Evolutionary conservation across 2,797 vertebrate genomes (phyloP).

Genomic region (Squalus acanthias): DNA sequence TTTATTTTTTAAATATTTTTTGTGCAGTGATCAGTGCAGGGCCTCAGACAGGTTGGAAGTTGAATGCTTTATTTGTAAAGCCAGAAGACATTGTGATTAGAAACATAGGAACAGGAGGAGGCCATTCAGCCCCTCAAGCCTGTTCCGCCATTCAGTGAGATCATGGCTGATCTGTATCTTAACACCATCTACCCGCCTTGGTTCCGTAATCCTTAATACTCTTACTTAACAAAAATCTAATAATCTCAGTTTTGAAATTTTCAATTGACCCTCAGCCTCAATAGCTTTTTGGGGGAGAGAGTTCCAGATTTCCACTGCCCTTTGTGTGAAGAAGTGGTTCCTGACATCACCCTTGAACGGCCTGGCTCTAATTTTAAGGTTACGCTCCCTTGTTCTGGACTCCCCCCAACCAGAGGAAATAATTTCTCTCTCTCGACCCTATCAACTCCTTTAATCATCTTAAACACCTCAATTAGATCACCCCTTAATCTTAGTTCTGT

Average conservation of each 20-base stretch:
- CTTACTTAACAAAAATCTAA: neutral
- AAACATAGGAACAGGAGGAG: neutral
- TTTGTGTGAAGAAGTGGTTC: neutral
- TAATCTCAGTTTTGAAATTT: neutral
- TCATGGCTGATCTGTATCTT: neutral
- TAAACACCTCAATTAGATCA: neutral
- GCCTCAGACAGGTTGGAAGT: neutral
- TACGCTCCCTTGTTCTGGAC: neutral
- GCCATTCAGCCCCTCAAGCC: neutral
- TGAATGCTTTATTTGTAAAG: neutral
- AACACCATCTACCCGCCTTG: neutral
- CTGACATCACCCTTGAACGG: neutral
- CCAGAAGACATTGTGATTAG: neutral
- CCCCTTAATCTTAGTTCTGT: neutral
- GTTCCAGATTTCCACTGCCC: neutral
- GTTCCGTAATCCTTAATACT: neutral
- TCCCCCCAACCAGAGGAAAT: neutral
- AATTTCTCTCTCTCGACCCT: neutral
- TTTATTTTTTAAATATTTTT: neutral
- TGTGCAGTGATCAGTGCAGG: neutral
- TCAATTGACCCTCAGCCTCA: neutral
- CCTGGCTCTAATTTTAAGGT: neutral
- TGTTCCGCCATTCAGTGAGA: neutral
- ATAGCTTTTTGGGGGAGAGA: neutral
- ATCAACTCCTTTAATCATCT: neutral